Base-by-base conservation (phyloP, 2,797 vertebrate genomes). In the Dermochelys coriacea region DNA sequence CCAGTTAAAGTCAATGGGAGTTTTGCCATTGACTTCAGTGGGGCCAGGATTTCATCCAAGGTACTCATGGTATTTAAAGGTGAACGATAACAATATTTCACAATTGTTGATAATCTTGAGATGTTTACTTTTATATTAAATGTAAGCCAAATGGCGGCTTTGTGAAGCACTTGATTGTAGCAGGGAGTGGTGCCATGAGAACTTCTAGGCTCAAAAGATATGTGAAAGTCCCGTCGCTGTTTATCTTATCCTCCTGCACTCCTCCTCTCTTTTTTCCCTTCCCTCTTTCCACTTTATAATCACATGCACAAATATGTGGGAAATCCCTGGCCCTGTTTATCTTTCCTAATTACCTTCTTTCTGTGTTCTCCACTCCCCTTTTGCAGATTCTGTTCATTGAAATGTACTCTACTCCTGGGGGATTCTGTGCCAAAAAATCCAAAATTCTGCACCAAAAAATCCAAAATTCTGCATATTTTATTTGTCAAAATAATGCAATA, bases 51-150 rank as follows among this genome's bases (percentile, higher is more conserved):
- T 94, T 96, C 96, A 94, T 11, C 19, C 95, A 55, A 96, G 97
- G 95, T 87, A 91, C 84, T 97, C 74, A 84, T 96, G 90, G 94
- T 79, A 52, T 77, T 81, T 90, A 85, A 87, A 45, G 81, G 80
- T 87, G 85, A 95, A 68, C 1, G 95, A 97, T 97, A 97, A 97
- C 64, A 86, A 86, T 88, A 93, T 97, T 98, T 96, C 97, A 91
- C 95, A 97, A 95, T 91, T 91, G 51, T 85, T 1, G 11, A 55
- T 98, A 95, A 95, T 97, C 97, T 97, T 27, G 2, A 97, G 93
- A 87, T 94, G 91, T 11, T 1, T 18, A 45, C 90, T 97, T 96
- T 96, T 95, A 19, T 87, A 54, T 95, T 96, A 82, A 57, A 77
- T 68, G 97, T 0, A 0, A 90, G 93, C 95, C 97, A 97, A 86